Percentiles rank a stretch among this genome's conserved stretches.
Evolutionary conservation across 2,113 vertebrate species (phyloP).

Genomic region (Bubo bubo): DNA sequence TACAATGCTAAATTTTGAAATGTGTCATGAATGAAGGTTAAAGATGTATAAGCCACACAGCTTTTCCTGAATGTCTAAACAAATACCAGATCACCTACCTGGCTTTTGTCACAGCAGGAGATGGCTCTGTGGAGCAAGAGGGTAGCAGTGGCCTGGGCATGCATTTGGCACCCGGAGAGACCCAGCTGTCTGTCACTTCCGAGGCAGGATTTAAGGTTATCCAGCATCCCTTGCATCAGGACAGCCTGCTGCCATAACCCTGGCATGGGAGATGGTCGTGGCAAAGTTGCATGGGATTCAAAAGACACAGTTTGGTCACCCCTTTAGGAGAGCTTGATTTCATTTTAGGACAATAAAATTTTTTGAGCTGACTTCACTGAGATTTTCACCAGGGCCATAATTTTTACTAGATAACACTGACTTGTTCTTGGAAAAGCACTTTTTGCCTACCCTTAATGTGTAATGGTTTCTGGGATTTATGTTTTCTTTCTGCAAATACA

Average conservation of each 20-base stretch:
- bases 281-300: not conserved
- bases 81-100: not conserved
- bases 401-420: not conserved
- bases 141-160: not conserved
- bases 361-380: not conserved
- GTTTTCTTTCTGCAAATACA: not conserved
- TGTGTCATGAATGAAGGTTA: not conserved
- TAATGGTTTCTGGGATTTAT: not conserved
- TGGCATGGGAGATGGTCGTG: not conserved
- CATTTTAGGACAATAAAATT: not conserved
- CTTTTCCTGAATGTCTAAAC: not conserved
- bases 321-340: not conserved
- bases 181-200: not conserved
- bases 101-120: not conserved
- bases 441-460: not conserved
- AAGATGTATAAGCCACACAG: not conserved
- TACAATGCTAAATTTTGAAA: not conserved
- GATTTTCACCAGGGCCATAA: not conserved
- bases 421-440: not conserved
- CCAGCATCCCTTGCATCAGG: not conserved
- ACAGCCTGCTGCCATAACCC: not conserved
- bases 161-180: not conserved
- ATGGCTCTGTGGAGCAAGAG: accelerated
- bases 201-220: not conserved
- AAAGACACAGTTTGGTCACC: not conserved